phyloP scores from a whole-genome alignment of 2,797 vertebrate genomes.

The Nannoperca australis region DNA sequence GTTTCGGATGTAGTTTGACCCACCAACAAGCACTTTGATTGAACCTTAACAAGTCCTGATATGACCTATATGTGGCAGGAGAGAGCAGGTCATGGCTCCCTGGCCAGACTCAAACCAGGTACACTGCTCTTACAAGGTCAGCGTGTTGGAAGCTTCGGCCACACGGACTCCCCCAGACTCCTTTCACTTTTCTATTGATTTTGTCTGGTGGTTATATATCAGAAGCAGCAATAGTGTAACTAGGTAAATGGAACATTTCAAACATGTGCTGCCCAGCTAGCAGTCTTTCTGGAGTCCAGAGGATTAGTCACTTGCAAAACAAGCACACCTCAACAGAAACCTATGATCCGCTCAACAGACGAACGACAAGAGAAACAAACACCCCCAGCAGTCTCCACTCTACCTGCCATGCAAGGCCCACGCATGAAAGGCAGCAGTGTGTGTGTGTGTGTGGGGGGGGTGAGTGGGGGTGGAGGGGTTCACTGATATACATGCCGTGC shows the following conservation, averaged over 20 bases:
- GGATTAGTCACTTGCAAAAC: slow-evolving; percentile 16
- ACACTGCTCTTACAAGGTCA: not conserved
- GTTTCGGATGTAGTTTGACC: not conserved
- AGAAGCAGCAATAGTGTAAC: slow-evolving; percentile 2
- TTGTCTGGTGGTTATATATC: not conserved
- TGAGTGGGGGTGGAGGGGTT: slow-evolving; percentile 26
- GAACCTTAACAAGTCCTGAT: not conserved
- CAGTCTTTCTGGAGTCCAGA: not conserved
- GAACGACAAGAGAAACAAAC: slow-evolving; percentile 86
- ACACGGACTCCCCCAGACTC: not conserved
- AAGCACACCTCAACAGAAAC: slow-evolving; percentile 9
- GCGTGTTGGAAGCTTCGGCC: not conserved
- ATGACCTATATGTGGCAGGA: not conserved
- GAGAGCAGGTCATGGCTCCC: not conserved
- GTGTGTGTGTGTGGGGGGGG: no score
- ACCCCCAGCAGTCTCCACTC: slow-evolving; percentile 87
- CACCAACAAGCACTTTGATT: not conserved
- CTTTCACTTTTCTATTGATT: not conserved
- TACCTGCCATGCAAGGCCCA: slow-evolving; percentile 83
- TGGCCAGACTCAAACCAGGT: not conserved
- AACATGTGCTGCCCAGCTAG: not conserved
- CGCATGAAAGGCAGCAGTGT: slow-evolving; percentile 89
- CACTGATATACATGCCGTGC: slow-evolving; percentile 95
- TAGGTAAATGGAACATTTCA: slow-evolving; percentile 1
- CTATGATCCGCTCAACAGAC: not conserved